Percentiles rank a stretch among this genome's conserved stretches.
These are phyloP conservation scores for Dyspetes luteomarginatus DNA, from an alignment of 2,888 invertebrate genomes.

Conservation along the genomic window DNA sequence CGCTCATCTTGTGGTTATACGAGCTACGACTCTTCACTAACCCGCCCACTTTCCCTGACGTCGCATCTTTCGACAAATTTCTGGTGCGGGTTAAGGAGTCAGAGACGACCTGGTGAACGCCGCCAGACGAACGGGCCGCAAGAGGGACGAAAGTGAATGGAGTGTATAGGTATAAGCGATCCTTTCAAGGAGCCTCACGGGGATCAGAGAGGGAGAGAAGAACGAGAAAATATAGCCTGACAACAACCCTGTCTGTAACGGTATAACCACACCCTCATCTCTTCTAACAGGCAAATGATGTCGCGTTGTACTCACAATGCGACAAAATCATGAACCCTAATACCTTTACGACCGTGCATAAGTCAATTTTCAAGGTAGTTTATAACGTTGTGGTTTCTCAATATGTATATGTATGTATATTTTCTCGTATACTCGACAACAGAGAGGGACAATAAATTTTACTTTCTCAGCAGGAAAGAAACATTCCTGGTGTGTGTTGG, in stretches of 20 bases:
- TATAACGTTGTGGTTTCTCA: constrained; percentile 36
- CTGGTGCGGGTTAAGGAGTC: constrained; percentile 23
- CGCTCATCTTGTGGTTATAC: constrained; percentile 53
- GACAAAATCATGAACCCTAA: constrained; percentile 74
- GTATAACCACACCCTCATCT: constrained; percentile 53
- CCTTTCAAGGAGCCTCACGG: constrained; percentile 69
- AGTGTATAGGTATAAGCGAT: constrained; percentile 54
- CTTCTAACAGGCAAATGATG: constrained; percentile 76
- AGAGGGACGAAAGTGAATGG: constrained; percentile 29
- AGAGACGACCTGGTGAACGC: constrained; percentile 41
- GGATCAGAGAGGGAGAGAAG: constrained; percentile 40
- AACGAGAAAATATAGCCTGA: constrained; percentile 68
- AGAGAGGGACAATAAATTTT: constrained; percentile 46
- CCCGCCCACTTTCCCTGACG: constrained; percentile 71
- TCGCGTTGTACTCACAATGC: constrained; percentile 75
- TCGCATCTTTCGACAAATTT: constrained; percentile 70
- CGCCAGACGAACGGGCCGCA: constrained; percentile 33
- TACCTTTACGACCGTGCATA: constrained; percentile 72
- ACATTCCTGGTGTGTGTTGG: constrained; percentile 9
- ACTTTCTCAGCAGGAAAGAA: constrained; percentile 7
- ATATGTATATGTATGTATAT: constrained; percentile 25
- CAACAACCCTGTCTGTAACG: constrained; percentile 70
- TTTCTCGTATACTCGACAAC: constrained; percentile 33
- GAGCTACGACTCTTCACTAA: constrained; percentile 50
- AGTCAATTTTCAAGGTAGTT: constrained; percentile 64